Percentiles rank a stretch among this genome's conserved stretches.
phyloP scores from a whole-genome alignment of 2,113 vertebrate genomes.

The Todiramphus saurophagus region DNA sequence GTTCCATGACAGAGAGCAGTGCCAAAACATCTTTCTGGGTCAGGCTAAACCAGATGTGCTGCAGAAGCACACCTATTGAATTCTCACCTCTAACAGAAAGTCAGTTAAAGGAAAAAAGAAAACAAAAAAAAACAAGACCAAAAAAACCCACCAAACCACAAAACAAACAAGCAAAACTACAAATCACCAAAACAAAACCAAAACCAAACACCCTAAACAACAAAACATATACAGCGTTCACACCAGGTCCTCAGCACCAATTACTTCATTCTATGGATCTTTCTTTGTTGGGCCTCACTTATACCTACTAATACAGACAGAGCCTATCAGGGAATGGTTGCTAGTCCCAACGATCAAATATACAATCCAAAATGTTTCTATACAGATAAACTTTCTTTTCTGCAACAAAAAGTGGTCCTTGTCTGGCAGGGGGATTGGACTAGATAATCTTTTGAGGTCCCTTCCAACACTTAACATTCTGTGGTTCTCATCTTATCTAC shows the following conservation, averaged over 20 bases:
- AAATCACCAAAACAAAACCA: background rate
- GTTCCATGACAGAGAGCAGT: background rate
- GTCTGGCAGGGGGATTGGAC: too few relatives aligned
- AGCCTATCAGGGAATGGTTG: background rate
- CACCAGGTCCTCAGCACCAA: background rate
- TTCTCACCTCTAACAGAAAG: background rate
- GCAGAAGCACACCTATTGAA: background rate
- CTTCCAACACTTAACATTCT: too few relatives aligned
- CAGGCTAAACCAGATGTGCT: background rate
- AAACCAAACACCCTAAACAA: background rate
- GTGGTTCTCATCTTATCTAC: background rate
- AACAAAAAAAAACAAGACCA: too few relatives aligned
- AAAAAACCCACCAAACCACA: too few relatives aligned
- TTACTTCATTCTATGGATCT: background rate
- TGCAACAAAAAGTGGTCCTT: background rate
- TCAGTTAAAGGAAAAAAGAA: background rate
- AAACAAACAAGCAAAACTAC: background rate
- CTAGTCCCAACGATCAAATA: background rate
- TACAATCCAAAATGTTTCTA: background rate
- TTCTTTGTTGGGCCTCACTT: background rate
- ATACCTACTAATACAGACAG: background rate
- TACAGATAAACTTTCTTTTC: background rate
- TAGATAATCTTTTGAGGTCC: too few relatives aligned
- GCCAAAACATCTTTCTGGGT: background rate
- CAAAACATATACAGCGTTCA: background rate